Base-by-base conservation (phyloP, 2,113 vertebrate species). In the Atherinomorus stipes region DNA sequence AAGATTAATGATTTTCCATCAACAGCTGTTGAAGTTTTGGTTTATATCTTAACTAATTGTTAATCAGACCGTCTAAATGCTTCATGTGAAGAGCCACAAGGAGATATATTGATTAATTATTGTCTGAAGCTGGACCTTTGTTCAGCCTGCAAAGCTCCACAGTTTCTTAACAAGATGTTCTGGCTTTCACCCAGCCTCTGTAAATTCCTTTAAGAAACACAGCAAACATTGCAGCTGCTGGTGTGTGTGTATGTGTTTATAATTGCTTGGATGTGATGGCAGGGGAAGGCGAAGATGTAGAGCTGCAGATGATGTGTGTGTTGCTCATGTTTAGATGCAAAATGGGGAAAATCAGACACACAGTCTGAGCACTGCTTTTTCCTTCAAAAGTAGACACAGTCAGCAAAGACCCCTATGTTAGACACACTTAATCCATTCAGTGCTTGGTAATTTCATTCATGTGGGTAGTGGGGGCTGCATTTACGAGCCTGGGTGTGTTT, bases 391-490 rank as follows among this genome's bases (percentile, higher is more conserved):
- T 23, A 28, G 57, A 60, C n/a, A 38, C 13, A 21, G 19, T 54
- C 26, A 15, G 47, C 37, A 65, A 60, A 58, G 65, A 31, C 10
- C 51, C 54, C 68, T 59, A 54, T 54, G 65, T 71, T 78, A 47
- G 28, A 11, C 52, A 31, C 12, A 19, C 61, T 66, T 60, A 60
- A 78, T 78, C 63, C 47, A 54, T 66, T 78, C 76, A 78, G 47
- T 42, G 38, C 54, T 66, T 4, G 0, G 49, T 78, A 78, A 78
- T 72, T 65, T 78, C 68, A 78, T 78, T 78, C 62, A 78, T 61
- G 31, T 67, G 42, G n/a, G 51, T 61, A 52, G 34, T 57, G 62
- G 65, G 38, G 56, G 42, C 31, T 53, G 61, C 60, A 12, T 76
- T 13, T 38, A 47, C 9, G 19, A 18, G n/a, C 37, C 8, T 12